Conservation (phyloP, 2,888 invertebrate genomes). For the Trachelus troglodyta region DNA sequence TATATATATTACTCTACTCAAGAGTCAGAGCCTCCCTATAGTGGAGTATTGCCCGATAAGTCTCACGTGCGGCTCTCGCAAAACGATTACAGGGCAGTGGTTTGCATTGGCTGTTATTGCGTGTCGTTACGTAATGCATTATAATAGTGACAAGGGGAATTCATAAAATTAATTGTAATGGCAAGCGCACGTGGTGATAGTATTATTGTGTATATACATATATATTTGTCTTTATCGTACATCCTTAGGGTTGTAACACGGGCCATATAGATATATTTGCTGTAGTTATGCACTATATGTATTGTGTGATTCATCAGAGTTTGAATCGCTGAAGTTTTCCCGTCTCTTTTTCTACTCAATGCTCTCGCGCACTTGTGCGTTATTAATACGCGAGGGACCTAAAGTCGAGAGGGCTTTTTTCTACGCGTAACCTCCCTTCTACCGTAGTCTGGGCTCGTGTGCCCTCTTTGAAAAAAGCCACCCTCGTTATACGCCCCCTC, state of each 20-base stretch:
- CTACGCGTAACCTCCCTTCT: neutral
- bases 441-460: neutral
- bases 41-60: neutral
- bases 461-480: neutral
- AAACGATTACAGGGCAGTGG: neutral
- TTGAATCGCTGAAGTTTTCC: neutral
- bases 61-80: neutral
- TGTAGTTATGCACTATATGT: neutral
- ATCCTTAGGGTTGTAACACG: neutral
- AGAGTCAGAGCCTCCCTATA: neutral
- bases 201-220: neutral
- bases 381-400: conserved; percentile 42
- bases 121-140: neutral
- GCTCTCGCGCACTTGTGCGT: conserved; percentile 26
- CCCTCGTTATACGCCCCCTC: conserved; percentile 29
- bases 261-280: neutral
- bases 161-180: neutral
- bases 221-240: neutral
- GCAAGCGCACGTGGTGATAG: neutral
- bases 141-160: neutral
- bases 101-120: neutral
- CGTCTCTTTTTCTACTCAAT: conserved; percentile 5
- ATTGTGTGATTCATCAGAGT: neutral
- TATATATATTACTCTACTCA: neutral
- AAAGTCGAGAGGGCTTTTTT: neutral